A percentile compares a stretch with the other conserved stretches of the same genome.
Evolutionary conservation across 2,888 invertebrate species (phyloP).

Genomic region (Dyspetes luteomarginatus): DNA sequence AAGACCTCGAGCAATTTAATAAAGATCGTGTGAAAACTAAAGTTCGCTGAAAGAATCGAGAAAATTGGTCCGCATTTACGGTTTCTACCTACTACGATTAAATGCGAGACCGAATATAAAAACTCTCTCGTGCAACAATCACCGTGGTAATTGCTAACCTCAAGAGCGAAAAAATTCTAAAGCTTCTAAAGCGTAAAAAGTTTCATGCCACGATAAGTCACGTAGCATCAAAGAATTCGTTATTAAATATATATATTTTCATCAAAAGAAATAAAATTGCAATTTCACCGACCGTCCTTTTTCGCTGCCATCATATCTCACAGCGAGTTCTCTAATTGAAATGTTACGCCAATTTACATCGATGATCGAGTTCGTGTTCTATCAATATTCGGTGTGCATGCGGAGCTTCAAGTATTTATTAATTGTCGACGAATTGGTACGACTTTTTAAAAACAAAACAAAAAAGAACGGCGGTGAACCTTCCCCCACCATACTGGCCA

Average conservation of each 20-base stretch:
- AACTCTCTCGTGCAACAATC: too few species aligned
- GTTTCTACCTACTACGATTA: too few species aligned
- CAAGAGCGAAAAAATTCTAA: too few species aligned
- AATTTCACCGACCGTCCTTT: background rate
- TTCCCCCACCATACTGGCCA: conserved; percentile 36
- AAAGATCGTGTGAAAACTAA: too few species aligned
- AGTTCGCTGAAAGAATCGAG: too few species aligned
- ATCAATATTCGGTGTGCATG: background rate
- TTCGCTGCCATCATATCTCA: background rate
- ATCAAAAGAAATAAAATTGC: background rate
- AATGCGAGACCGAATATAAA: too few species aligned
- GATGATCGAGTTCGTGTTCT: conserved; percentile 24
- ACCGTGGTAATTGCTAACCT: too few species aligned
- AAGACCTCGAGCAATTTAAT: too few species aligned
- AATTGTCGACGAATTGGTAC: conserved; percentile 32
- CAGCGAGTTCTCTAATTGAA: background rate
- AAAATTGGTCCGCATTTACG: too few species aligned
- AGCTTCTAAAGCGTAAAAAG: too few species aligned
- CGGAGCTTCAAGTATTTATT: conserved; percentile 35
- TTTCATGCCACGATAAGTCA: too few species aligned
- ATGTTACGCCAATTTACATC: background rate
- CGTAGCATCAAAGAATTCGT: background rate
- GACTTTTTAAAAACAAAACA: background rate
- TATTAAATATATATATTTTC: conserved; percentile 4
- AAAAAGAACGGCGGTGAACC: conserved; percentile 2